Base-by-base conservation (phyloP, 1,140 invertebrate genomes). In the Drosophila biarmipes region DNA sequence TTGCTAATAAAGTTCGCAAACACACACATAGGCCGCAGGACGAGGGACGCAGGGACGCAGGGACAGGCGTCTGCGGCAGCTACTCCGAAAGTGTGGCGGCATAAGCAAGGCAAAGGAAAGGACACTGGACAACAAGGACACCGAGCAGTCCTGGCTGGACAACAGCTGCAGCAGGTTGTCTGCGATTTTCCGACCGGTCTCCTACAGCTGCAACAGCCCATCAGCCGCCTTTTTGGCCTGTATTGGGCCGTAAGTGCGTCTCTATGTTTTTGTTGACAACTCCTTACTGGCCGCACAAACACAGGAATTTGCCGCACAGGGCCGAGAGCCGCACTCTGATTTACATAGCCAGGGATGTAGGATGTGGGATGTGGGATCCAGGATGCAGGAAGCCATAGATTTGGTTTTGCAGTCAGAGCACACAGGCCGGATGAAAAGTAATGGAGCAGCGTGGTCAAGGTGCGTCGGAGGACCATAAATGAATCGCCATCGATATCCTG, bases 1-100 rank as follows among this genome's bases (percentile, higher is more conserved):
- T 87, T 87, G 78, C 82, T 87, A 87, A 87, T 87, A 87, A 87
- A 87, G 82, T 87, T 87, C 78, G 82, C 84, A 87, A 89, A 87
- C 82, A 87, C 79, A 75, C 78, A 75, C 78, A 58, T 46, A 72
- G 31, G 49, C 51, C 29, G 49, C 34, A 27, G 54, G 21, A 29
- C 40, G 48, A 15, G 17, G 24, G 24, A 31, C 34, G 34, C 2
- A 35, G 8, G 34, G 34, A 34, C 11, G 11, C 4, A 12, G 35
- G 14, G 4, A 45, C 24, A 31, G 27, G 46, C 46, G 27, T 34
- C 38, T 66, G 57, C 49, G 59, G 57, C 35, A 45, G 49, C 29
- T 46, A 48, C 51, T 54, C 40, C 42, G 55, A 64, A 66, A 75
- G 73, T 75, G 71, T 66, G 71, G 73, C 59, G 55, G 59, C 40